Evolutionary conservation across 2,113 vertebrate genomes (phyloP).

Genomic region (Willisornis vidua): DNA sequence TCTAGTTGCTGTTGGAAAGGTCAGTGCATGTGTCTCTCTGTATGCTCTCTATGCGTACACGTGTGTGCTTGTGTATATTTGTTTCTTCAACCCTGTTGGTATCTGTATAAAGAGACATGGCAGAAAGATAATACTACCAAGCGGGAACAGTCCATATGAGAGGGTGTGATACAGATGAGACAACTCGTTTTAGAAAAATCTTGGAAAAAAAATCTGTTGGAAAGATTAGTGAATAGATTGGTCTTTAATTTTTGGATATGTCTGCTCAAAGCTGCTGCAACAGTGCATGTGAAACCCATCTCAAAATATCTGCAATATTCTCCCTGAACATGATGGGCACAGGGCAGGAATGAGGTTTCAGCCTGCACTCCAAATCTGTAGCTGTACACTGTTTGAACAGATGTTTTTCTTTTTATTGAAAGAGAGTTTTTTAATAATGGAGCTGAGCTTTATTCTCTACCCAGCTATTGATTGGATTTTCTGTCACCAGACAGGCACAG

Average conservation of each 20-base stretch:
- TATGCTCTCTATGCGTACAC: neutral
- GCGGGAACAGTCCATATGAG: neutral
- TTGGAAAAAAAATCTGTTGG: neutral
- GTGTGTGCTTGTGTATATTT: neutral
- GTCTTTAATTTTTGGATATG: neutral
- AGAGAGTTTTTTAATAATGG: conserved; percentile 34
- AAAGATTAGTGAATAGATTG: neutral
- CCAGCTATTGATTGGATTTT: conserved; percentile 52
- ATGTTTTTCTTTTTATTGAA: conserved; percentile 46
- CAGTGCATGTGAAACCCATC: conserved; percentile 3
- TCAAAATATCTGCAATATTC: conserved; percentile 21
- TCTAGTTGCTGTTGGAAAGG: neutral
- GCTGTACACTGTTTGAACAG: neutral
- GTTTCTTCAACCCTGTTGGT: neutral
- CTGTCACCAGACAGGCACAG: neutral
- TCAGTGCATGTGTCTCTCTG: neutral
- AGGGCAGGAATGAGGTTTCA: conserved; percentile 19
- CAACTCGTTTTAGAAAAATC: neutral
- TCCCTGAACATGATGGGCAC: neutral
- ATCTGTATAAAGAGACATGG: neutral
- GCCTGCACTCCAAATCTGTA: conserved; percentile 7
- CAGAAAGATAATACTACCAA: neutral
- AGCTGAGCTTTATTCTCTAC: conserved; percentile 33
- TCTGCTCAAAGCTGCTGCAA: neutral
- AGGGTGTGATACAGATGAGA: neutral